These are phyloP conservation scores for Sakesphorus luctuosus DNA, from an alignment of 2,113 vertebrate genomes.

Conservation along the genomic window DNA sequence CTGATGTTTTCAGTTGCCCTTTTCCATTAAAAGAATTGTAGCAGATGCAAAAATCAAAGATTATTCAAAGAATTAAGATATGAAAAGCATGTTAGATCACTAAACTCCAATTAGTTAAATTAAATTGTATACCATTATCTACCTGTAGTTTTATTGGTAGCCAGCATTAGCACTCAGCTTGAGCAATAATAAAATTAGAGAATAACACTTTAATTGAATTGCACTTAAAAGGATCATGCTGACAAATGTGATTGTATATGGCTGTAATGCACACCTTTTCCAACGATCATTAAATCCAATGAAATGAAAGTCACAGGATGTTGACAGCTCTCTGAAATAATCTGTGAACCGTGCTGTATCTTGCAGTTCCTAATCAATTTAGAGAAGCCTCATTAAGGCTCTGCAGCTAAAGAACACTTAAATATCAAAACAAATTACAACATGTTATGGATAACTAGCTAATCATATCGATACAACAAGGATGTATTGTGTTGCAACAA, in stretches of 20 bases:
- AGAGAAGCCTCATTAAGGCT: conserved; percentile 83
- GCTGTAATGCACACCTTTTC: conserved; percentile 87
- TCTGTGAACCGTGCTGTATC: conserved; percentile 83
- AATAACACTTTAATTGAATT: conserved; percentile 98
- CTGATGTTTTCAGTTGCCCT: conserved; percentile 82
- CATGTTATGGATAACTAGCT: conserved; percentile 80
- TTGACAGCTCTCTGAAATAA: conserved; percentile 89
- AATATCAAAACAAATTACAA: conserved; percentile 87
- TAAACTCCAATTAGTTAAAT: conserved; percentile 98
- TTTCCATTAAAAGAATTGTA: conserved; percentile 89
- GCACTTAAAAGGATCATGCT: conserved; percentile 97
- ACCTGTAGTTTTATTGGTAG: conserved; percentile 84
- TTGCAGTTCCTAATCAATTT: conserved; percentile 89
- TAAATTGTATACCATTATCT: conserved; percentile 94
- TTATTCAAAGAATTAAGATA: conserved; percentile 94
- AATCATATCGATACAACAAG: conserved; percentile 80
- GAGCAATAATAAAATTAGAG: conserved; percentile 94
- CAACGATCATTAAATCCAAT: conserved; percentile 92
- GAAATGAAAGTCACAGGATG: conserved; percentile 87
- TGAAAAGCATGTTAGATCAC: conserved; percentile 93
- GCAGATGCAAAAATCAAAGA: conserved; percentile 86
- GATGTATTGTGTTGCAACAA: conserved; percentile 73
- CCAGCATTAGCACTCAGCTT: conserved; percentile 83
- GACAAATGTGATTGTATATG: conserved; percentile 96
- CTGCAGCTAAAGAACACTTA: conserved; percentile 80